These are phyloP conservation scores for Sminthurides aquaticus DNA, from an alignment of 2,888 invertebrate species.

Conservation along the genomic window DNA sequence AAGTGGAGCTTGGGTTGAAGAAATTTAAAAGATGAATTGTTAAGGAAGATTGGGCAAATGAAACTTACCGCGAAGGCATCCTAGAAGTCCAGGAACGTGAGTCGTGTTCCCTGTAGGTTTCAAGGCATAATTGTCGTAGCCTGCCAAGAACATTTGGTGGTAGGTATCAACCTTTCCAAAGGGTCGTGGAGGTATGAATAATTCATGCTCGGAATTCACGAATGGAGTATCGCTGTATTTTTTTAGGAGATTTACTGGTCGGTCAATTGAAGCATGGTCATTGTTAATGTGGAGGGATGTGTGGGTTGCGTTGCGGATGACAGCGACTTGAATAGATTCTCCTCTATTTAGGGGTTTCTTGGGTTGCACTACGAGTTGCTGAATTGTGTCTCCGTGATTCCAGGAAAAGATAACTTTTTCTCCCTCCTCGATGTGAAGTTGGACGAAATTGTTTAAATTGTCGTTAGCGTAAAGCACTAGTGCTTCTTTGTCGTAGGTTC, in stretches of 20 bases:
- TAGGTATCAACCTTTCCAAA: conserved; percentile 83
- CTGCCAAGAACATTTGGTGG: conserved; percentile 76
- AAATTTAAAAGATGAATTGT: no score
- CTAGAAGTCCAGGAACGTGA: conserved; percentile 53
- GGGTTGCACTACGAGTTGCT: conserved; percentile 24
- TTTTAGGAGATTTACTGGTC: conserved; percentile 62
- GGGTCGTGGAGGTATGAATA: conserved; percentile 77
- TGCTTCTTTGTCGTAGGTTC: conserved; percentile 75
- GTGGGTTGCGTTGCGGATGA: conserved; percentile 62
- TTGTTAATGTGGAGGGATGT: conserved; percentile 78
- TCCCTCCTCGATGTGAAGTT: conserved; percentile 72
- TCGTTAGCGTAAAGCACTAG: conserved; percentile 85
- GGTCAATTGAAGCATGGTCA: conserved; percentile 61
- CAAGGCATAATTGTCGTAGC: conserved; percentile 68
- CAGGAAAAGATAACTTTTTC: conserved; percentile 75
- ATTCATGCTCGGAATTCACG: conserved; percentile 74
- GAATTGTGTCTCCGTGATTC: conserved; percentile 54
- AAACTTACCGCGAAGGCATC: conserved; percentile 20
- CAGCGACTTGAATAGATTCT: conserved; percentile 80
- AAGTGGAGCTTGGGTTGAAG: neutral
- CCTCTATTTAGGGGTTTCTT: conserved; percentile 62
- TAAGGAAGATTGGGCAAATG: no score
- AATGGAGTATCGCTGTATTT: conserved; percentile 80
- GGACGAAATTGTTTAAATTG: conserved; percentile 85
- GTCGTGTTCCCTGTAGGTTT: conserved; percentile 53